These are phyloP conservation scores for Heterocephalus glaber DNA, from an alignment of 2,113 vertebrate genomes.

Conservation along the genomic window DNA sequence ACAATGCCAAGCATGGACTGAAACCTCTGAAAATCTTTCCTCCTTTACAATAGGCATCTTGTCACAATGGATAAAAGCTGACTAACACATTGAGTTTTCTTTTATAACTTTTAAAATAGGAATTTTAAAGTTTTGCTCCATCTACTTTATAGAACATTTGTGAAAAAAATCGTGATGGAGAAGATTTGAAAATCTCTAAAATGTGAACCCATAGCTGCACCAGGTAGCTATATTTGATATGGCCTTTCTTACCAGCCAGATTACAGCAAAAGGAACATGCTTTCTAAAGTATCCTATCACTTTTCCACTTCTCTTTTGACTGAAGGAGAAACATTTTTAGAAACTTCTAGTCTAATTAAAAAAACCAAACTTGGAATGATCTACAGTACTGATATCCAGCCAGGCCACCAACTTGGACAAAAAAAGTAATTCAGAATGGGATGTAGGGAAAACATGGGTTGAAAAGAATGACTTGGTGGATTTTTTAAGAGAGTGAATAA, in stretches of 20 bases:
- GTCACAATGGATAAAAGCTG: background rate
- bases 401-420: background rate
- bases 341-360: constrained; percentile 18
- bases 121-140: background rate
- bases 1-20: background rate
- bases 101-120: background rate
- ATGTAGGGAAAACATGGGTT: background rate
- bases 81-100: background rate
- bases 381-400: background rate
- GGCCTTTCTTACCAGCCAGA: background rate
- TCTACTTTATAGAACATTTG: background rate
- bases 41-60: background rate
- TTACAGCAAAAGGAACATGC: background rate
- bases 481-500: background rate
- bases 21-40: background rate
- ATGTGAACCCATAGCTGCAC: background rate
- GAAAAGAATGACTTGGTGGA: background rate
- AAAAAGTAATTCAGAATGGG: background rate
- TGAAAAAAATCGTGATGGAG: background rate
- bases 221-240: background rate
- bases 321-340: constrained; percentile 43
- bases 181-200: background rate
- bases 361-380: background rate
- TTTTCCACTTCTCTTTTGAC: constrained; percentile 11
- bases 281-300: background rate